These are phyloP conservation scores for Psilanteris sp. DNA, from an alignment of 1,140 invertebrate species.

Conservation along the genomic window DNA sequence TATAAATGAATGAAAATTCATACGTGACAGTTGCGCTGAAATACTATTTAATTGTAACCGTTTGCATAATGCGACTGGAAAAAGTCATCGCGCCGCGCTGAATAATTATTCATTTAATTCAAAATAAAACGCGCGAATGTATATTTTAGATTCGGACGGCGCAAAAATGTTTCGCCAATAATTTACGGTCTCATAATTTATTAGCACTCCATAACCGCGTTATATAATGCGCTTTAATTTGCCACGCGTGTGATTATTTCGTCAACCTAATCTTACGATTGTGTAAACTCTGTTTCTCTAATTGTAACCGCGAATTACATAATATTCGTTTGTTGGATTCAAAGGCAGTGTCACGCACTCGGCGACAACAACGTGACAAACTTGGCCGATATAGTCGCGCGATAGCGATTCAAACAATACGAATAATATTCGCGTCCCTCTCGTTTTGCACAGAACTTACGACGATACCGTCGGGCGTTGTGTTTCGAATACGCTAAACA, in stretches of 20 bases:
- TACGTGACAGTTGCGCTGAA: slow-evolving; percentile 2
- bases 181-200: slow-evolving; percentile 30
- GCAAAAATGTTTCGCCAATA: slow-evolving; percentile 22
- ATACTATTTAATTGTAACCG: slow-evolving; percentile 2
- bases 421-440: too few relatives aligned
- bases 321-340: too few relatives aligned
- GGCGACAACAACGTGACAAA: too few relatives aligned
- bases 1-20: slow-evolving; percentile 34
- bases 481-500: too few relatives aligned
- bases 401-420: too few relatives aligned
- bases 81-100: slow-evolving; percentile 1
- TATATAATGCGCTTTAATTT: slow-evolving; percentile 32
- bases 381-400: too few relatives aligned
- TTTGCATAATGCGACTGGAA: slow-evolving; percentile 11
- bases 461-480: too few relatives aligned
- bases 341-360: too few relatives aligned
- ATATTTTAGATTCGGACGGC: slow-evolving; percentile 30
- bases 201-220: slow-evolving; percentile 17
- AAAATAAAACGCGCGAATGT: slow-evolving; percentile 13
- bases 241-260: slow-evolving; percentile 1
- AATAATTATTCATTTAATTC: slow-evolving; percentile 21
- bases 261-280: background rate
- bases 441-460: too few relatives aligned
- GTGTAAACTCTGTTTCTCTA: background rate
- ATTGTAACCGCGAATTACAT: background rate